These are phyloP conservation scores for Oxycera nigricornis DNA, from an alignment of 2,888 invertebrate species.

Conservation along the genomic window DNA sequence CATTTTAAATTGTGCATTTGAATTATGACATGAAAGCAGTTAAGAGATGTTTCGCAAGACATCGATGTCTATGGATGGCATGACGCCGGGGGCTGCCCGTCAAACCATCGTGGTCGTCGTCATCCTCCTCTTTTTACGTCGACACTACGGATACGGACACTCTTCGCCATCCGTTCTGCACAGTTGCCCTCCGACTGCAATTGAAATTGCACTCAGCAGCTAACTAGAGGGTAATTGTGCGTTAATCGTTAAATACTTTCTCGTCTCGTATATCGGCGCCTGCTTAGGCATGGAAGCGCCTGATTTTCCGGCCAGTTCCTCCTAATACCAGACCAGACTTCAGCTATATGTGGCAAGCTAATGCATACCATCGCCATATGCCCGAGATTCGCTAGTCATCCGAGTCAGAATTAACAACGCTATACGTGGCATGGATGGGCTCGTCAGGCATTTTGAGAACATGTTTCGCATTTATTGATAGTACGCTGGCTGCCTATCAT, in stretches of 20 bases:
- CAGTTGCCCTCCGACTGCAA: constrained; percentile 21
- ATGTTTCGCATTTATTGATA: constrained; percentile 30
- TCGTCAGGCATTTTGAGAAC: constrained; percentile 20
- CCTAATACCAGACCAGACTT: not conserved
- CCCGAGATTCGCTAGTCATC: not conserved
- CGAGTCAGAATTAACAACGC: constrained; percentile 8
- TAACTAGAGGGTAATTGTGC: constrained; percentile 44
- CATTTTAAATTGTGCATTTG: constrained; percentile 20
- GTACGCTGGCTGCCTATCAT: not conserved
- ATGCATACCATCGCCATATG: not conserved
- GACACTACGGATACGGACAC: constrained; percentile 14
- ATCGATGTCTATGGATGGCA: constrained; percentile 12
- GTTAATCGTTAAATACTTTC: constrained; percentile 43
- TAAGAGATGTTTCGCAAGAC: constrained; percentile 23
- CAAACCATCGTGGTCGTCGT: constrained; percentile 1
- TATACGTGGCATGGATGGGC: constrained; percentile 5
- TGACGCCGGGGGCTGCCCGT: constrained; percentile 26
- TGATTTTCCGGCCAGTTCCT: constrained; percentile 13
- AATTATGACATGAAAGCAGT: constrained; percentile 21
- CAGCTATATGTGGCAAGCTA: not conserved
- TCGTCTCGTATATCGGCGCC: constrained; percentile 42
- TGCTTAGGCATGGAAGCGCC: constrained; percentile 31
- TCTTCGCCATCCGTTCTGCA: constrained; percentile 13
- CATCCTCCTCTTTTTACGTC: constrained; percentile 5
- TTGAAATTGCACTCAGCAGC: constrained; percentile 22